Evolutionary conservation across 2,113 vertebrate genomes (phyloP), one percentile per base, ranked within the genome.

Genomic region (Macquaria ambigua): DNA sequence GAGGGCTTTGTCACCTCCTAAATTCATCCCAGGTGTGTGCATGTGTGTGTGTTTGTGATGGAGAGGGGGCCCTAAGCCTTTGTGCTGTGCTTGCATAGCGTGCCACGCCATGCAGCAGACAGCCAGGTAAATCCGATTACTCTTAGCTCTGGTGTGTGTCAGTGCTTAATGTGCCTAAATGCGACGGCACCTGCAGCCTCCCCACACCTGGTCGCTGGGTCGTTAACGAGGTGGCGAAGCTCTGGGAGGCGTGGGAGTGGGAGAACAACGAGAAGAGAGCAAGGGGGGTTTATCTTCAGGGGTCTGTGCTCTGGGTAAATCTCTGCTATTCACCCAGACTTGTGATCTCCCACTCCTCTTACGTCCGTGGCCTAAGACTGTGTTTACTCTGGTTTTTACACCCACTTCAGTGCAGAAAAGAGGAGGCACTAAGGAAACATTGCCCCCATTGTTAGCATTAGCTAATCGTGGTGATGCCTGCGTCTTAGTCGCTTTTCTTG

Each of bases 161-260:
- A 95, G 90, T 92, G 94, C 94, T 93, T 96, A 96, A 96, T 95
- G 93, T 87, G 89, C 81, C 93, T 95, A 96, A 96, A 96, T 89
- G 93, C 88, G 83, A 88, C 73, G 87, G 90, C 96, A 96, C 95
- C 96, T 96, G 96, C 95, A 92, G 91, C 93, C 90, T 89, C 84
- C 77, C 83, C 93, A 90, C 96, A 97, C 96, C 96, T 96, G 96
- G 94, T 80, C 77, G 50, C 84, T 74, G 84, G 82, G 78, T 93
- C 87, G 74, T 87, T 89, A 89, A 56, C 64, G 77, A 76, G 80
- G 81, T 20, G 84, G 75, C 43, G 43, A 84, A 82, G 81, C 85
- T 73, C 81, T 87, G 90, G 83, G 91, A 88, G 84, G 84, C 74
- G 92, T 87, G 79, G 89, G 85, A 85, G 89, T 73, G 34, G n/a